A percentile compares a stretch with the other conserved stretches of the same genome.
Evolutionary conservation across 2,113 vertebrate species (phyloP).

Genomic region (Brachyistius frenatus): DNA sequence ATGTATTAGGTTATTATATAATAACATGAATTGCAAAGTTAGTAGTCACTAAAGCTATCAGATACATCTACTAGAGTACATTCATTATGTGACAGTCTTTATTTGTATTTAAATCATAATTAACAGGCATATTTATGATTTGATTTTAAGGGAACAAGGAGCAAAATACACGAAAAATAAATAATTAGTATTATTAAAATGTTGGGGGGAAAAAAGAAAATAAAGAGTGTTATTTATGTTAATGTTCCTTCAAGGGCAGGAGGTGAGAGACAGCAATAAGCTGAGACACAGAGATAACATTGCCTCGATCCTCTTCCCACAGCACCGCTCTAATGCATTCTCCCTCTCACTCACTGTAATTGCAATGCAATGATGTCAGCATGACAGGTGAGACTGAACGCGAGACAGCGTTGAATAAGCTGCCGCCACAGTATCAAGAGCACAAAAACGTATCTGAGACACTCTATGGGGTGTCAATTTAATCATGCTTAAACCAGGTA

Average conservation of each 20-base stretch:
- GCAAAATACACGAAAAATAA: too few species aligned
- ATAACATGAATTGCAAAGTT: too few species aligned
- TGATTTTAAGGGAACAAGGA: too few species aligned
- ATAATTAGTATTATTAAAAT: neutral
- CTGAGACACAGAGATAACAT: conserved; percentile 35
- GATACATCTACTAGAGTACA: too few species aligned
- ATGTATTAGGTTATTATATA: too few species aligned
- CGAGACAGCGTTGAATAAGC: conserved; percentile 82
- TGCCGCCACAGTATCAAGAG: conserved; percentile 73
- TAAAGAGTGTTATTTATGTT: neutral
- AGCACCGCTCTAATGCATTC: conserved; percentile 49
- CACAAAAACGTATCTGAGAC: conserved; percentile 81
- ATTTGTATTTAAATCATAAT: too few species aligned
- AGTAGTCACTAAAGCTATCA: too few species aligned
- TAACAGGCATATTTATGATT: too few species aligned
- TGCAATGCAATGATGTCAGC: conserved; percentile 79
- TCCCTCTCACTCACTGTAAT: conserved; percentile 80
- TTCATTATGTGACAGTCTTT: too few species aligned
- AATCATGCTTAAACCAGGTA: conserved; percentile 83
- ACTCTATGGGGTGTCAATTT: conserved; percentile 86
- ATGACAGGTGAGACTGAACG: conserved; percentile 79
- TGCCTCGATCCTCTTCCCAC: conserved; percentile 52
- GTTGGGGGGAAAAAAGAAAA: neutral
- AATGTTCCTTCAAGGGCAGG: conserved; percentile 1
- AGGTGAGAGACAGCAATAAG: conserved; percentile 8